Conservation (phyloP, 2,113 vertebrate genomes). For the Hydrolagus affinis region DNA sequence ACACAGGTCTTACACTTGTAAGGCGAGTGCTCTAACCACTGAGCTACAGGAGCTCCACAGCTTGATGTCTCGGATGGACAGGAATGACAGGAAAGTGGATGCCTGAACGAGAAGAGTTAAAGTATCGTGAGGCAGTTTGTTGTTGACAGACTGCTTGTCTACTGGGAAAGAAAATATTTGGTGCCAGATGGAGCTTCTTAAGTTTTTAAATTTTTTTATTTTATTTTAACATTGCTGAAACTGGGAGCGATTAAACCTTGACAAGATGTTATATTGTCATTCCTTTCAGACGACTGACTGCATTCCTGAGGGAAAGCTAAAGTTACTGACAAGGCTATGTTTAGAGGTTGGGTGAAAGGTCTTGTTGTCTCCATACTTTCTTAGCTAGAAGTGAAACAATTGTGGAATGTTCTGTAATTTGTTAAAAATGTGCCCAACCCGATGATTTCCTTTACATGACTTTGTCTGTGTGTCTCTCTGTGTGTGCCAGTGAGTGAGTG, state of each 20-base stretch:
- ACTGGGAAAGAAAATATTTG: constrained; percentile 28
- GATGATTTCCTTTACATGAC: too few relatives aligned
- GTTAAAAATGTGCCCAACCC: constrained; percentile 17
- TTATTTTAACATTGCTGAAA: constrained; percentile 5
- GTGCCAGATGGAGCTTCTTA: constrained; percentile 26
- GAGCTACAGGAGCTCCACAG: too few relatives aligned
- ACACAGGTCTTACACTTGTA: too few relatives aligned
- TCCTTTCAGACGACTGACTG: constrained; percentile 19
- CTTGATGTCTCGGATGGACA: too few relatives aligned
- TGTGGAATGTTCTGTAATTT: constrained; percentile 11
- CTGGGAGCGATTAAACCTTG: constrained; percentile 27
- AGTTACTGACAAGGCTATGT: constrained; percentile 15
- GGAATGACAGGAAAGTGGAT: background rate
- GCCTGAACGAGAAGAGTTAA: background rate
- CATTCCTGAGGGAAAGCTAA: constrained; percentile 5
- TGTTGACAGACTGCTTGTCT: constrained; percentile 31
- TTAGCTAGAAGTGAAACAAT: constrained; percentile 2
- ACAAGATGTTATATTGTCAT: constrained; percentile 28
- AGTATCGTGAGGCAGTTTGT: background rate
- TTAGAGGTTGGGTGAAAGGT: constrained; percentile 22
- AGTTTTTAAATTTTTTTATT: background rate
- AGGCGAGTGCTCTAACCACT: too few relatives aligned
- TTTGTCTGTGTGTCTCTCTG: too few relatives aligned
- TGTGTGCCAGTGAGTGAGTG: background rate
- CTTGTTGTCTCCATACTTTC: background rate